A percentile compares a stretch with the other conserved stretches of the same genome.
These are phyloP conservation scores for Stichopus horrens DNA, from an alignment of 53 echinoderm and acorn worm genomes.

Conservation along the genomic window DNA sequence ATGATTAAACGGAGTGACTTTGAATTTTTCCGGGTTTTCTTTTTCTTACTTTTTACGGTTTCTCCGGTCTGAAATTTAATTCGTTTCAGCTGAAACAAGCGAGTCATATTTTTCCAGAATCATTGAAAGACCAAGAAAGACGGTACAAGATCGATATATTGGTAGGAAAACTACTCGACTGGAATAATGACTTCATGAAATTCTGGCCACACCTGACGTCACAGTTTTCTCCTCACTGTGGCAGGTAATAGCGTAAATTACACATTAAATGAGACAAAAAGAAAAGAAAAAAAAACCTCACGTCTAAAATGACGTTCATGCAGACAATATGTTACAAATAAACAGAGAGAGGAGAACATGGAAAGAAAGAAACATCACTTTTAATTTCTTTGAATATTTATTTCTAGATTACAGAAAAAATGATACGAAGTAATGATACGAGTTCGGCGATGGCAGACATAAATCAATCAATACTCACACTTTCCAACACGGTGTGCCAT, in stretches of 20 bases:
- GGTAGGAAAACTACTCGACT: constrained; percentile 21
- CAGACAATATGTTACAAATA: no score
- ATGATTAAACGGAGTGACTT: constrained; percentile 32
- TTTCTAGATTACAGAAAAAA: no score
- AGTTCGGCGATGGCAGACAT: no score
- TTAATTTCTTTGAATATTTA: no score
- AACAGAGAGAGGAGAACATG: no score
- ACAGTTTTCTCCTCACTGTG: background rate
- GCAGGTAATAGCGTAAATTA: background rate
- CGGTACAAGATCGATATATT: background rate
- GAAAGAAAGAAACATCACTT: no score
- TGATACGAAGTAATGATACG: no score
- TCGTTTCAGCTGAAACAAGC: constrained; percentile 33
- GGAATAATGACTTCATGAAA: constrained; percentile 37
- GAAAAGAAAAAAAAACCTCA: no score
- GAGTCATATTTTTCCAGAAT: constrained; percentile 4
- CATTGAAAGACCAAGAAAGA: background rate
- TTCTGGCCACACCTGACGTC: constrained; percentile 34
- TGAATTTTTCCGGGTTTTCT: background rate
- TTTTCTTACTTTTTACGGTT: constrained; percentile 4
- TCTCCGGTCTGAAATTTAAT: constrained; percentile 28
- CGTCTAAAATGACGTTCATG: no score
- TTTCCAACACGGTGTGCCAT: no score
- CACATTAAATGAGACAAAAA: background rate
- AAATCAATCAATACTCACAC: no score